phyloP scores from a whole-genome alignment of 2,888 invertebrate species.

The Buathra laborator region DNA sequence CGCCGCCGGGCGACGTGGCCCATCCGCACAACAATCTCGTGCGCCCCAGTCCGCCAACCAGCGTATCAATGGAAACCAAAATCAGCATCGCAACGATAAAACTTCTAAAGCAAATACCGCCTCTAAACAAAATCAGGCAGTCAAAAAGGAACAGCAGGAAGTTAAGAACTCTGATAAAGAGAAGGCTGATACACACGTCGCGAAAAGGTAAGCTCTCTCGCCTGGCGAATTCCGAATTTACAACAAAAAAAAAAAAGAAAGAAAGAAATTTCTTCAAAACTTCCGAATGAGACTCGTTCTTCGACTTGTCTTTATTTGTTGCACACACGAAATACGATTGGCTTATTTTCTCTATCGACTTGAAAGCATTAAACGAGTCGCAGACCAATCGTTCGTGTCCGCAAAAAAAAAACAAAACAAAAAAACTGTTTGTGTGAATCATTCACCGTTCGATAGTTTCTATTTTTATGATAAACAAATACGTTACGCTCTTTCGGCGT shows the following conservation, averaged over 20 bases:
- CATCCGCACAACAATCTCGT: constrained; percentile 84
- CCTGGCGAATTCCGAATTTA: constrained; percentile 80
- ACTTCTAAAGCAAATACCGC: constrained; percentile 85
- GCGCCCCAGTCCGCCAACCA: constrained; percentile 84
- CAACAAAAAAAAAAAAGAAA: constrained; percentile 32
- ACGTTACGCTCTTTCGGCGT: constrained; percentile 11
- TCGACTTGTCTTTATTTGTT: constrained; percentile 35
- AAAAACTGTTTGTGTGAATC: constrained; percentile 9
- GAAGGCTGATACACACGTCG: constrained; percentile 84
- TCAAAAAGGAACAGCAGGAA: constrained; percentile 85
- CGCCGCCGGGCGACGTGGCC: constrained; percentile 84
- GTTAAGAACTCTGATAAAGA: constrained; percentile 84
- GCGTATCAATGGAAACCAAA: constrained; percentile 85
- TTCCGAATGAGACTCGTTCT: constrained; percentile 52
- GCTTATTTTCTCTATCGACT: constrained; percentile 20
- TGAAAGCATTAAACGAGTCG: constrained; percentile 10
- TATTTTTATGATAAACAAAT: constrained; percentile 4
- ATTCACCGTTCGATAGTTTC: constrained; percentile 6
- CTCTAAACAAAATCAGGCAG: constrained; percentile 84
- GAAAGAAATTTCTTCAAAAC: constrained; percentile 52
- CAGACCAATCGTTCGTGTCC: constrained; percentile 18
- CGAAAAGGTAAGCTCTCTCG: constrained; percentile 82
- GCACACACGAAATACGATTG: constrained; percentile 27
- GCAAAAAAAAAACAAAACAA: neutral
- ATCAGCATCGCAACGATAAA: constrained; percentile 85